Evolutionary conservation across 2,797 vertebrate genomes (phyloP), one percentile per base, ranked within the genome.

Genomic region (Cottoperca gobio): DNA sequence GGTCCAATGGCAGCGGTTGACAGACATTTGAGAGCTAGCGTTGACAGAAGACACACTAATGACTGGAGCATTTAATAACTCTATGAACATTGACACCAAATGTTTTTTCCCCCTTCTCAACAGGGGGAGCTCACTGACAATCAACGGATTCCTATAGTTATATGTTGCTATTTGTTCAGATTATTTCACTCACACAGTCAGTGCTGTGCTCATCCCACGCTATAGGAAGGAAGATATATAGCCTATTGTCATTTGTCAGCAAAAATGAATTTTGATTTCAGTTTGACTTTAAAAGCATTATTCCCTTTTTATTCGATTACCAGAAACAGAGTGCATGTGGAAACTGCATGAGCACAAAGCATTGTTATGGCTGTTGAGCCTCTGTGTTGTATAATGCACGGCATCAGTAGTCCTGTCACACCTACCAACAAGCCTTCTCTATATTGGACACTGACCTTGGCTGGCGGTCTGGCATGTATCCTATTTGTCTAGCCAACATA

Each of bases 361-460:
- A 60, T 78, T 43, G 60, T 64, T 9, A 63, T 45, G 53, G 50
- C 33, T 48, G 39, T 4, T 33, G 50, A 69, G 48, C 16, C 28
- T 79, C 48, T 35, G 53, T 66, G 40, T 42, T 46, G 59, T 31
- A 63, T 68, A 57, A 74, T 52, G 40, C 28, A 62, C 33, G 63
- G 64, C 69, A 88, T 90, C 73, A 80, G 84, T 82, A 81, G 76
- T 79, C 77, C 37, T 21, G 68, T 89, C 86, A 87, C 86, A 89
- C 78, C 70, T 46, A 37, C 61, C 59, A 60, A 69, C 78, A 76
- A 66, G 59, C 48, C 66, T 54, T n/a, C 68, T 72, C 76, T 76
- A 50, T 82, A 84, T 81, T 84, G 78, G 79, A 82, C 70, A 43
- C 19, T 82, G 86, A 90, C 89, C 88, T 91, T 91, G 87, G 74